phyloP scores from a whole-genome alignment of 2,113 vertebrate genomes.

The Tachycineta bicolor region DNA sequence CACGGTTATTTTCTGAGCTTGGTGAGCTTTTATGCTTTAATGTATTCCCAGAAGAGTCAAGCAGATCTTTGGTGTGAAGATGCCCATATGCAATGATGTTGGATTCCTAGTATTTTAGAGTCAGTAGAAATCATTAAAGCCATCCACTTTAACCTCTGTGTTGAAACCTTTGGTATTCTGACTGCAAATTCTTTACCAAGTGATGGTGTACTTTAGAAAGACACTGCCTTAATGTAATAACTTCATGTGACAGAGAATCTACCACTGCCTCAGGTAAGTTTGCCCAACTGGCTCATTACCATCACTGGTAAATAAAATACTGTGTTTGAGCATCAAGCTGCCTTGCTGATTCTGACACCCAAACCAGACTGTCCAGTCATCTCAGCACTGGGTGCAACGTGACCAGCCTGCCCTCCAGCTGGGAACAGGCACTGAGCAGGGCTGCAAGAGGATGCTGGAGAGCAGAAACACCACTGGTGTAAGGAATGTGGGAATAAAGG shows the following conservation, averaged over 20 bases:
- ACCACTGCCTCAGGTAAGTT: not conserved
- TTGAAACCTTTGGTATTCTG: not conserved
- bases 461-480: not conserved
- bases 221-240: not conserved
- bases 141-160: not conserved
- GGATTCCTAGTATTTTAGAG: not conserved
- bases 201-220: not conserved
- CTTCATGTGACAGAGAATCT: not conserved
- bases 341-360: not conserved
- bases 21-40: not conserved
- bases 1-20: not conserved
- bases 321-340: not conserved
- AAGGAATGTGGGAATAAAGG: not conserved
- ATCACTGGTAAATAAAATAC: not conserved
- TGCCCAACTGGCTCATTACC: not conserved
- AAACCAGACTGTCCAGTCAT: not conserved
- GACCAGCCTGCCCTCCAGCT: not conserved
- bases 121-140: not conserved
- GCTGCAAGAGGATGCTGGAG: not conserved
- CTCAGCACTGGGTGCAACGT: not conserved
- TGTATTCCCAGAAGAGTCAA: not conserved
- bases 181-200: not conserved
- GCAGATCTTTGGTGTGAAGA: not conserved
- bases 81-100: not conserved
- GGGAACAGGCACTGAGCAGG: not conserved